phyloP scores from a whole-genome alignment of 2,113 vertebrate species.

The Scopus umbretta region DNA sequence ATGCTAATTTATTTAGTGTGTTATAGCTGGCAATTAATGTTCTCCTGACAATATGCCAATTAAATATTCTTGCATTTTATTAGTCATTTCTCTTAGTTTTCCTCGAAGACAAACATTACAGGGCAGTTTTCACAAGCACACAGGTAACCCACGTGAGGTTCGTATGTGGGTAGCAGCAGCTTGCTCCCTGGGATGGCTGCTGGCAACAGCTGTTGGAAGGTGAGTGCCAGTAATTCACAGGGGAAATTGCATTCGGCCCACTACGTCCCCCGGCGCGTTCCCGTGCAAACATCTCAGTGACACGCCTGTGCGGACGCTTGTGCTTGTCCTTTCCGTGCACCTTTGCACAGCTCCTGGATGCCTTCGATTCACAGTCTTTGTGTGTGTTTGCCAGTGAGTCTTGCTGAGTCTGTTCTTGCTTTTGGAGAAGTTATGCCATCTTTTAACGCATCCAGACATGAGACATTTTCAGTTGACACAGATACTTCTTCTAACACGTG shows the following conservation, averaged over 20 bases:
- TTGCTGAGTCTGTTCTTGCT: background rate
- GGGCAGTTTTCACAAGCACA: background rate
- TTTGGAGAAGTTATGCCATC: background rate
- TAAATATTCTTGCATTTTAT: background rate
- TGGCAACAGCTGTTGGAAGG: background rate
- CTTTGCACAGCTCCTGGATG: background rate
- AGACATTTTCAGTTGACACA: background rate
- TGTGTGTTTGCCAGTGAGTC: background rate
- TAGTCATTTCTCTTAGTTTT: background rate
- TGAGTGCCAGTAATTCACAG: accelerated
- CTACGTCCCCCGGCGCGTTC: accelerated
- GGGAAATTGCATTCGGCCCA: accelerated
- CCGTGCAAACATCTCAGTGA: no score
- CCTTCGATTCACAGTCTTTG: background rate
- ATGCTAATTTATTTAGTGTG: constrained; percentile 5
- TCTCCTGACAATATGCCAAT: background rate
- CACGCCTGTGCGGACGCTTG: background rate
- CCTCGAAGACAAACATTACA: background rate
- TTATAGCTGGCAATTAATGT: background rate
- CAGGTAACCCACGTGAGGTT: background rate
- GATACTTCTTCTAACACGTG: background rate
- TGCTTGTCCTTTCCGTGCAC: background rate
- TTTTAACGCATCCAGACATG: accelerated
- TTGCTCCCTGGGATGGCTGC: background rate
- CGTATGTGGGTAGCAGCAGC: accelerated